Percentiles rank a stretch among this genome's conserved stretches.
Conservation (phyloP, 1,140 invertebrate species). For the Drosophila tani region DNA sequence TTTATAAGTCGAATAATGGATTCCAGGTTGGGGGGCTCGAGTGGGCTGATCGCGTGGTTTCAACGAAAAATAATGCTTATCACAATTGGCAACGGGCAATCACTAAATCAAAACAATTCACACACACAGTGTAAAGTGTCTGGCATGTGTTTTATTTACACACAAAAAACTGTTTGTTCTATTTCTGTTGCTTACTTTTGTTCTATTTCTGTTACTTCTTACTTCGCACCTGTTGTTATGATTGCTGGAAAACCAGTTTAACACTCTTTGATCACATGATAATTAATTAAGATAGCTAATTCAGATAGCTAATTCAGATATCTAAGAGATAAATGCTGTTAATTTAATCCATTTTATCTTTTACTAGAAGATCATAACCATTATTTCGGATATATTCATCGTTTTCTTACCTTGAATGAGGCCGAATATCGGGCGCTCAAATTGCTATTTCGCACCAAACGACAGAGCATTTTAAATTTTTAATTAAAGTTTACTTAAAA, state of each 20-base stretch:
- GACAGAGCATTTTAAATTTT: constrained; percentile 30
- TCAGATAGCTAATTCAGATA: constrained; percentile 14
- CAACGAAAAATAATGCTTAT: constrained; percentile 21
- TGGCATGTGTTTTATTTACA: not conserved
- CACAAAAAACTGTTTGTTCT: not conserved
- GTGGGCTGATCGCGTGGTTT: constrained; percentile 26
- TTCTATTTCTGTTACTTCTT: constrained; percentile 2
- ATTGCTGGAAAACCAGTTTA: constrained; percentile 16
- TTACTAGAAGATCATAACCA: constrained; percentile 3
- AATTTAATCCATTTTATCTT: not conserved
- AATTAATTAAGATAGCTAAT: constrained; percentile 4
- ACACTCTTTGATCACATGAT: constrained; percentile 17
- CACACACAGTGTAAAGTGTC: not conserved
- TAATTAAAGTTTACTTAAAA: constrained; percentile 19
- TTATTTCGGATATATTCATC: no score
- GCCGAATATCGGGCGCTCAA: constrained; percentile 10
- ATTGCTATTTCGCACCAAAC: constrained; percentile 7
- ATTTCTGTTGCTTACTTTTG: constrained; percentile 9
- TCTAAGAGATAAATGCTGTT: not conserved
- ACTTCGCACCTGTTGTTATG: constrained; percentile 16
- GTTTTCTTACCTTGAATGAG: constrained; percentile 14
- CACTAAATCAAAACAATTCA: constrained; percentile 35
- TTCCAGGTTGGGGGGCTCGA: constrained; percentile 21
- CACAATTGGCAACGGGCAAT: constrained; percentile 23
- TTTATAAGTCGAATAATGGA: constrained; percentile 31